Base-by-base conservation (phyloP, 2,797 vertebrate species). In the Gymnoscopelus microlampas region DNA sequence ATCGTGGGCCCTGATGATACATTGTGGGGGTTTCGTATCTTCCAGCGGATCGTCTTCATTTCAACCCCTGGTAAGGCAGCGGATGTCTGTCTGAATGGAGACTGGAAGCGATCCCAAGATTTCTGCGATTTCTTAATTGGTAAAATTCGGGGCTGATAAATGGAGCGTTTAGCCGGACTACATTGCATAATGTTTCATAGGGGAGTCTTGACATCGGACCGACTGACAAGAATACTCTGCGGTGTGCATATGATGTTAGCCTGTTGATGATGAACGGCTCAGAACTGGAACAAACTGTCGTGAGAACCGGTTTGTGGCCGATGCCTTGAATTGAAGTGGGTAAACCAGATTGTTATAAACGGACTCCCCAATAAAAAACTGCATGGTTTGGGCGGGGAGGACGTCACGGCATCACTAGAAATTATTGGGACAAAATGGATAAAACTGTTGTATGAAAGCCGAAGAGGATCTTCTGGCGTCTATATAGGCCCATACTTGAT, bases 191-290 rank as follows among this genome's bases (percentile, higher is more conserved):
- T 88, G 88, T 85, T 89, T 75, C 51, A 78, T 85, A 84, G 74
- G 79, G 86, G 89, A 80, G 82, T 89, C 85, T 85, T 90, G 91
- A 89, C 90, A 82, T 82, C 86, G 81, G 85, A 87, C 81, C 81
- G 83, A 71, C 73, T 78, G 89, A 80, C 79, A 85, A 84, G 70
- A 81, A 80, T 72, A 74, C 73, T 85, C 89, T 79, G 87, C 89
- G 70, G 89, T 85, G 92, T 88, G 91, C 84, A 94, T 91, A 90
- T 91, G 92, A 90, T 91, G 92, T 85, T 87, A 90, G 91, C 91
- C 90, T 91, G 92, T 92, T 94, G 93, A 93, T 91, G 90, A 91
- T 92, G 92, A 91, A 61, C 85, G 80, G 79, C 81, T 76, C 86
- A 62, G 89, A 85, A 90, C 90, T 72, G 87, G 90, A 90, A 86